A percentile compares a stretch with the other conserved stretches of the same genome.
Conservation (phyloP, 2,888 invertebrate species). For the Drosophila seclusa region DNA sequence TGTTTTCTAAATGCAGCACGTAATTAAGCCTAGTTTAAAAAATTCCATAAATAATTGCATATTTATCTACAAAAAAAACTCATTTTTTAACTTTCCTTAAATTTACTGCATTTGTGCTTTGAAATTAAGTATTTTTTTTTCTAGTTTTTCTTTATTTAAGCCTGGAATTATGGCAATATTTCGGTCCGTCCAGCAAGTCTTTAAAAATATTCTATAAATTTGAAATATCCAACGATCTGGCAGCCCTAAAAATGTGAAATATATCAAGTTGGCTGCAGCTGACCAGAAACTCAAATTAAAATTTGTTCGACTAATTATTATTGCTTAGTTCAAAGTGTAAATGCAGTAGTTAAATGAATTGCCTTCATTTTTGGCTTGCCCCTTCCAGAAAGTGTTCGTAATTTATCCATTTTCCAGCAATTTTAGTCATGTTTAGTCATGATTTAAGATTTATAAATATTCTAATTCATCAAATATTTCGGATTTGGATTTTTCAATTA, state of each 20-base stretch:
- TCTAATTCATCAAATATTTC: background rate
- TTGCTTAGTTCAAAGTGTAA: slow-evolving; percentile 11
- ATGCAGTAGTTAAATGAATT: slow-evolving; percentile 18
- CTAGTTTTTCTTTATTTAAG: background rate
- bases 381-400: slow-evolving; percentile 15
- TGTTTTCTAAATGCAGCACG: slow-evolving; percentile 17
- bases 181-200: slow-evolving; percentile 37
- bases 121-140: background rate
- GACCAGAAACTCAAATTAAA: background rate
- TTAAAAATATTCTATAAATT: background rate
- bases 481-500: too few species aligned
- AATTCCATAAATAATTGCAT: slow-evolving; percentile 35
- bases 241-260: background rate
- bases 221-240: slow-evolving; percentile 9
- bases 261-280: slow-evolving; percentile 28
- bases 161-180: slow-evolving; percentile 3
- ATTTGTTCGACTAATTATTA: background rate
- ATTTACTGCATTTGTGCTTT: slow-evolving; percentile 22
- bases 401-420: background rate
- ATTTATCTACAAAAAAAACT: slow-evolving; percentile 27
- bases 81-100: background rate
- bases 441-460: slow-evolving; percentile 1
- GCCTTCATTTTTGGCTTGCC: slow-evolving; percentile 36
- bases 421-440: background rate
- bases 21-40: slow-evolving; percentile 46